Evolutionary conservation across 2,113 vertebrate genomes (phyloP).

Genomic region (Gambusia affinis): DNA sequence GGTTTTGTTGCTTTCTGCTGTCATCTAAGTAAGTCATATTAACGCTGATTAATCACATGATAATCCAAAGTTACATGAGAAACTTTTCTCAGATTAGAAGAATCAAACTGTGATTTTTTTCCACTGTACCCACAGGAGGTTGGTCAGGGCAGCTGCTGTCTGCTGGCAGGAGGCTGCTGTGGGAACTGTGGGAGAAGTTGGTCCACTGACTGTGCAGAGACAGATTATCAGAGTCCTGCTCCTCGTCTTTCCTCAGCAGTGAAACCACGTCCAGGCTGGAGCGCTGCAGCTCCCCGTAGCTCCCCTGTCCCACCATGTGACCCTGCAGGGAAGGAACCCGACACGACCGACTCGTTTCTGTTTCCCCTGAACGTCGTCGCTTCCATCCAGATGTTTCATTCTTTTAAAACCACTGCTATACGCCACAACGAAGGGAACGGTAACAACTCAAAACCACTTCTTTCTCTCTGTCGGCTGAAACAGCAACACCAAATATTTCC

Average conservation of each 20-base stretch:
- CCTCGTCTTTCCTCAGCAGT: slow-evolving; percentile 88
- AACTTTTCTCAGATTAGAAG: neutral
- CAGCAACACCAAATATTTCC: no score
- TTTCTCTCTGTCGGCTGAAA: no score
- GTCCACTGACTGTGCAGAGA: slow-evolving; percentile 39
- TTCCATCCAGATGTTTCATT: no score
- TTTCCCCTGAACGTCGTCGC: no score
- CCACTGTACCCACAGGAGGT: slow-evolving; percentile 35
- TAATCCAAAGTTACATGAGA: no score
- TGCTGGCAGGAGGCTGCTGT: slow-evolving; percentile 46
- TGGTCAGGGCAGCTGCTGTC: slow-evolving; percentile 1
- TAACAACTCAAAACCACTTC: no score
- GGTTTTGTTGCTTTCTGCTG: no score
- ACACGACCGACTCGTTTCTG: neutral
- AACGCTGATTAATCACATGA: no score
- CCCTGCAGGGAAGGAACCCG: slow-evolving; percentile 79
- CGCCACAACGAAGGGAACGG: no score
- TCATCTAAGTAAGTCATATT: no score
- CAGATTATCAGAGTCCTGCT: slow-evolving; percentile 60
- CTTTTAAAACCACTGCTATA: no score
- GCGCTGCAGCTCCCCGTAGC: slow-evolving; percentile 86
- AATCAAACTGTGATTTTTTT: neutral
- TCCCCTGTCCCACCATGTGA: slow-evolving; percentile 88
- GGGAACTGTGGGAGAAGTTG: neutral
- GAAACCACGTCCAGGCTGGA: slow-evolving; percentile 94